Conservation (phyloP, 2,888 invertebrate species). For the Lithosia quadra region DNA sequence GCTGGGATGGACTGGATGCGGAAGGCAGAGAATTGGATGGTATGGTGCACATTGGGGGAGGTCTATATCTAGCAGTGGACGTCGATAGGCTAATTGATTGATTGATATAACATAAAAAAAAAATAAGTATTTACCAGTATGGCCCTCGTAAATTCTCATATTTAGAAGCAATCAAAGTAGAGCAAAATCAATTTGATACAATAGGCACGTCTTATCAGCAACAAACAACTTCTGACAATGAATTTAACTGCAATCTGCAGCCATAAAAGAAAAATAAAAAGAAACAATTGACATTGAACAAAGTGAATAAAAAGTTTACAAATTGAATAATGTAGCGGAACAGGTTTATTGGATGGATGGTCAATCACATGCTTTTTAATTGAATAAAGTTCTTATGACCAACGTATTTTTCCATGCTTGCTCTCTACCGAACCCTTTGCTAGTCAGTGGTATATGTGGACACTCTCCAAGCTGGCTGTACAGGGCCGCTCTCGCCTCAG, state of each 20-base stretch:
- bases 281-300: constrained; percentile 47
- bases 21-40: too few species aligned
- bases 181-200: not conserved
- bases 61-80: too few species aligned
- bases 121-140: constrained; percentile 48
- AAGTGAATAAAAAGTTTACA: not conserved
- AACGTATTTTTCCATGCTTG: too few species aligned
- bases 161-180: constrained; percentile 18
- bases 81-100: too few species aligned
- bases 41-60: too few species aligned
- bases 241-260: constrained; percentile 22
- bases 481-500: too few species aligned
- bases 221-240: constrained; percentile 24
- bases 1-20: too few species aligned
- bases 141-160: constrained; percentile 54
- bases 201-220: constrained; percentile 15
- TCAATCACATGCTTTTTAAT: not conserved
- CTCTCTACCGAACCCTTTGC: too few species aligned
- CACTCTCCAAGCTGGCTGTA: too few species aligned
- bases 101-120: not conserved
- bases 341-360: not conserved
- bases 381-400: not conserved
- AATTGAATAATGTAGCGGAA: not conserved
- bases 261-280: constrained; percentile 24
- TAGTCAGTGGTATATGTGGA: too few species aligned